Evolutionary conservation across 2,888 invertebrate genomes (phyloP).

Genomic region (Xestia sexstrigata): DNA sequence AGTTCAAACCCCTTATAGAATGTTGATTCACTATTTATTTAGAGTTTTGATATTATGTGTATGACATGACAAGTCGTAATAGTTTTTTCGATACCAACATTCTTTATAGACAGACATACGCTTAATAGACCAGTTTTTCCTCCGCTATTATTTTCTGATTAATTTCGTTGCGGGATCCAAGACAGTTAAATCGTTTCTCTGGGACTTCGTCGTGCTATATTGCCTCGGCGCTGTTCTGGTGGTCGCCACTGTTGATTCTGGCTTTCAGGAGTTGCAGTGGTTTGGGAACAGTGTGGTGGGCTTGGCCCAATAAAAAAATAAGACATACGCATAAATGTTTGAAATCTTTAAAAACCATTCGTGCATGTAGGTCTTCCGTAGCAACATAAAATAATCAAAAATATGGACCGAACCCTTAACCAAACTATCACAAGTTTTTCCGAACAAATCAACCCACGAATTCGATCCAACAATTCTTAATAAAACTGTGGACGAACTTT

Average conservation of each 20-base stretch:
- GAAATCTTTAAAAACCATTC: not conserved
- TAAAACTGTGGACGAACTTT: slow-evolving; percentile 15
- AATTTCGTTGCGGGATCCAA: no score
- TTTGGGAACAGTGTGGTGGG: no score
- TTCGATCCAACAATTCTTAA: slow-evolving; percentile 52
- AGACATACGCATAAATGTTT: not conserved
- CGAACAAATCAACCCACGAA: slow-evolving; percentile 35
- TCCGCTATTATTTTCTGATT: no score
- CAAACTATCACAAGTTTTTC: slow-evolving; percentile 23
- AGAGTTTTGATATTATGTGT: not conserved
- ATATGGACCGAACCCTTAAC: not conserved
- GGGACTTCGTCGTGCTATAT: no score
- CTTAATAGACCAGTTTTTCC: no score
- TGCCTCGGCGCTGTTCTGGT: no score
- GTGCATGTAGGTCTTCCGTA: not conserved
- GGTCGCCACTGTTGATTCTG: no score
- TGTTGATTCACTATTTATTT: slow-evolving; percentile 5
- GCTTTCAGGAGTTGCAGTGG: no score
- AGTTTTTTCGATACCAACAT: not conserved
- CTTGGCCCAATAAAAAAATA: no score
- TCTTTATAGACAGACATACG: no score
- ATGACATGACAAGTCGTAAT: not conserved
- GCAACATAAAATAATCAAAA: slow-evolving; percentile 38
- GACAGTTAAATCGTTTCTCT: no score
- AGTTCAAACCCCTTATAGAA: slow-evolving; percentile 19